Evolutionary conservation across 37 sponge, comb jelly and placozoan genomes (phyloP).

Genomic region (Sycon ciliatum): DNA sequence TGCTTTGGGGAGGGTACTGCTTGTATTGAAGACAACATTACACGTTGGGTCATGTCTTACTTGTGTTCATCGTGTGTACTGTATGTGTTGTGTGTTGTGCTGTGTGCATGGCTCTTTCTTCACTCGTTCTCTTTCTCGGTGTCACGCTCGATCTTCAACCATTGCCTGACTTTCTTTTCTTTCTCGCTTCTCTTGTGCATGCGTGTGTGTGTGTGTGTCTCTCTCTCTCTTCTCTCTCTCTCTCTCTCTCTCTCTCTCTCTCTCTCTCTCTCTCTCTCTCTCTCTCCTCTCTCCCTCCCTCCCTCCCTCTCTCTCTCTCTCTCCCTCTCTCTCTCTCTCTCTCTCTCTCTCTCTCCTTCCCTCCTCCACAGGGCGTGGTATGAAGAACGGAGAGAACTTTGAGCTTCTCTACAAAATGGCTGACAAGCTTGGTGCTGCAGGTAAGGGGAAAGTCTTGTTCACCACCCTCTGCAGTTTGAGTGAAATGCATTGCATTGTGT

Average conservation of each 20-base stretch:
- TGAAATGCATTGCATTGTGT: too few relatives aligned
- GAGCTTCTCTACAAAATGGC: constrained; percentile 86
- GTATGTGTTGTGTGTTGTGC: too few relatives aligned
- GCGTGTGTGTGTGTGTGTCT: not conserved
- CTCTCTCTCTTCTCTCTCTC: constrained; percentile 13
- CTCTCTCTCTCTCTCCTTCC: not conserved
- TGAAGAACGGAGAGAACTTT: constrained; percentile 99
- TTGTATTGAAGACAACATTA: too few relatives aligned
- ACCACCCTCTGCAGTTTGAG: too few relatives aligned
- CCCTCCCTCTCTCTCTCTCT: not conserved
- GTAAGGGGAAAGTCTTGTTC: too few relatives aligned
- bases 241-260: not conserved
- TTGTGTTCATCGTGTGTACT: too few relatives aligned
- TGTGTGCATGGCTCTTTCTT: not conserved
- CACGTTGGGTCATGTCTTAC: too few relatives aligned
- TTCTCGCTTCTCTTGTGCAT: too few relatives aligned
- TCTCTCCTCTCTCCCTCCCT: not conserved
- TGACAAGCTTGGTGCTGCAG: constrained; percentile 91
- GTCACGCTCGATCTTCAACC: not conserved
- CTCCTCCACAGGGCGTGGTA: constrained; percentile 62
- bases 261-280: not conserved
- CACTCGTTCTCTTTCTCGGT: not conserved
- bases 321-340: not conserved
- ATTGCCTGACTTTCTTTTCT: too few relatives aligned
- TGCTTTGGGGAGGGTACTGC: too few relatives aligned